Evolutionary conservation across 2,797 vertebrate species (phyloP), one percentile per base, ranked within the genome.

Genomic region (Cheirogaleus major): DNA sequence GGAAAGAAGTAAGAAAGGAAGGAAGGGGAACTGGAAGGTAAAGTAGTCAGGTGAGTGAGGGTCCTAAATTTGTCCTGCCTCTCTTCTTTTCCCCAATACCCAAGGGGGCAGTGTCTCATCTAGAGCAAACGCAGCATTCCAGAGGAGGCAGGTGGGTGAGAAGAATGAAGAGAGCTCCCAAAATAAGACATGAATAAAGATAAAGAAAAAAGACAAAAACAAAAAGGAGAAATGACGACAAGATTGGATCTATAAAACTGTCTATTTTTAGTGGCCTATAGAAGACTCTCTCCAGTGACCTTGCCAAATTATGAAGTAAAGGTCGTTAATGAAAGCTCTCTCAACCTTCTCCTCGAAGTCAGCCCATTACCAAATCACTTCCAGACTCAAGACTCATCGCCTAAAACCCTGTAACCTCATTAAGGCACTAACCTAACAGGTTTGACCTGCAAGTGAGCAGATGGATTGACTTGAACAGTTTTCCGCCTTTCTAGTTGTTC

Each of bases 251-350:
- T 76, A 45, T 11, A 69, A 92, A 63, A 84, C 59, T 35, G 17
- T 81, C 80, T 75, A 78, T 92, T 95, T 97, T 94, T 90, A 93
- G 94, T 50, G 20, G 48, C 79, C 63, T 86, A 43, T 86, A 79
- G 91, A 85, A 85, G 81, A 82, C 30, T 76, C 25, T 65, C 80
- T 65, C 25, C 43, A 55, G 57, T 5, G 83, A 93, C 92, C 85
- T 88, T 67, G 73, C 91, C 94, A 75, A 92, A 67, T 65, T 63
- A 55, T 59, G 73, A 91, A 59, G 78, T 52, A 92, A 70, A 84
- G 55, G 32, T 23, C 89, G 79, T 61, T 95, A 73, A 91, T 61
- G 82, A 89, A 83, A 18, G 30, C 90, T 84, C 69, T 78, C 72
- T 59, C n/a, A 1, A 10, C 79, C 61, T 93, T 35, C 87, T 27